phyloP scores from a whole-genome alignment of 1,140 invertebrate genomes.

The Dendrolimus punctatus region DNA sequence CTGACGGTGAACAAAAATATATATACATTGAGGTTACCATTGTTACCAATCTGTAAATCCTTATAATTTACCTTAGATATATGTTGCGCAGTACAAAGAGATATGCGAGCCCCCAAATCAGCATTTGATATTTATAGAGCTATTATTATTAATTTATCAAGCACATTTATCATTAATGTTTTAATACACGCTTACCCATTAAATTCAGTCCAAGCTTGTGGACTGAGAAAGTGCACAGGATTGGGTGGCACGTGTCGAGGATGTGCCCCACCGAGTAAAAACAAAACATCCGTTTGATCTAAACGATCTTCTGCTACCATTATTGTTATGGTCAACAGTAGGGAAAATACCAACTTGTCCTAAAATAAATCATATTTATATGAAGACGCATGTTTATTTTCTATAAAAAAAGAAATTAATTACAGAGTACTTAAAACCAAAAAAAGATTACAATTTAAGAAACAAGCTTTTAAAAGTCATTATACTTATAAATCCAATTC shows the following conservation, averaged over 20 bases:
- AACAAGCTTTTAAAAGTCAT: neutral
- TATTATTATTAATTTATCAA: too few species aligned
- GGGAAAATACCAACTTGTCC: conserved; percentile 93
- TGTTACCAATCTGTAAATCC: too few species aligned
- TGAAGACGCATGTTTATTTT: too few species aligned
- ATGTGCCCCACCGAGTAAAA: conserved; percentile 88
- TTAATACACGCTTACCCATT: conserved; percentile 38
- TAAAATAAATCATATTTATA: conserved; percentile 30
- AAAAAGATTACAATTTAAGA: conserved; percentile 1
- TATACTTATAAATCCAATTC: too few species aligned
- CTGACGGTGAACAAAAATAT: too few species aligned
- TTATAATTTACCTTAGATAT: too few species aligned
- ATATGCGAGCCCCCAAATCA: too few species aligned
- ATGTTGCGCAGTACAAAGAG: too few species aligned
- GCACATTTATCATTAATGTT: too few species aligned
- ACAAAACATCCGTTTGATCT: conserved; percentile 86
- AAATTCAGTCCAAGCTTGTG: conserved; percentile 88
- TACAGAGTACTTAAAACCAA: neutral
- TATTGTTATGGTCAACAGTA: conserved; percentile 88
- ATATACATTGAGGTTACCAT: too few species aligned
- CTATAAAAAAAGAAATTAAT: too few species aligned
- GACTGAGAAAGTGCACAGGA: conserved; percentile 49
- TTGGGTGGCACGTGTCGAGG: conserved; percentile 36
- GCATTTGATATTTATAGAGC: too few species aligned
- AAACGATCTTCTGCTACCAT: conserved; percentile 81